Percentiles rank a stretch among this genome's conserved stretches.
Conservation (phyloP, 2,113 vertebrate species). For the Aplodontia rufa region DNA sequence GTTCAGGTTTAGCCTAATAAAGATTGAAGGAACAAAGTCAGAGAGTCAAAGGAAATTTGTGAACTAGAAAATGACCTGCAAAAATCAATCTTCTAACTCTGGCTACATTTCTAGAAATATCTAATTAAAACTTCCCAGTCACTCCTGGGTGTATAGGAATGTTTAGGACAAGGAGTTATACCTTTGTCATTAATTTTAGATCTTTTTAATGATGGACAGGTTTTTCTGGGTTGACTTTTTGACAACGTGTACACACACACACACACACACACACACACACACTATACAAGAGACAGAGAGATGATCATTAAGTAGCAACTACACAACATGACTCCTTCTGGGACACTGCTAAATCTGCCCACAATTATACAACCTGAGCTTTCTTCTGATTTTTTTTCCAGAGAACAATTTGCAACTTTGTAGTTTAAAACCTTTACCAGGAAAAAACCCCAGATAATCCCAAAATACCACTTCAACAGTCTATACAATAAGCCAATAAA, state of each 20-base stretch:
- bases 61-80: rapidly evolving
- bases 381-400: not conserved
- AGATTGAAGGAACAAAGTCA: no score
- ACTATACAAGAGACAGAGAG: not conserved
- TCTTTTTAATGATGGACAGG: not conserved
- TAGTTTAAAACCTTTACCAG: not conserved
- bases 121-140: not conserved
- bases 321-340: rapidly evolving
- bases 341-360: rapidly evolving
- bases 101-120: not conserved
- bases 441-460: not conserved
- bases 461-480: not conserved
- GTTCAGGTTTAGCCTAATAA: not conserved
- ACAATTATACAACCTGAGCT: rapidly evolving
- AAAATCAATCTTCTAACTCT: not conserved
- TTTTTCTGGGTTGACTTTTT: not conserved
- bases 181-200: not conserved
- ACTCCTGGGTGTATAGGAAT: rapidly evolving
- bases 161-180: not conserved
- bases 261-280: no score
- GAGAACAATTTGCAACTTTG: not conserved
- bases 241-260: rapidly evolving
- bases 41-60: not conserved
- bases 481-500: not conserved
- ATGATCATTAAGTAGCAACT: not conserved